Evolutionary conservation across 2,797 vertebrate genomes (phyloP), one percentile per base, ranked within the genome.

Genomic region (Ptychadena robeensis): DNA sequence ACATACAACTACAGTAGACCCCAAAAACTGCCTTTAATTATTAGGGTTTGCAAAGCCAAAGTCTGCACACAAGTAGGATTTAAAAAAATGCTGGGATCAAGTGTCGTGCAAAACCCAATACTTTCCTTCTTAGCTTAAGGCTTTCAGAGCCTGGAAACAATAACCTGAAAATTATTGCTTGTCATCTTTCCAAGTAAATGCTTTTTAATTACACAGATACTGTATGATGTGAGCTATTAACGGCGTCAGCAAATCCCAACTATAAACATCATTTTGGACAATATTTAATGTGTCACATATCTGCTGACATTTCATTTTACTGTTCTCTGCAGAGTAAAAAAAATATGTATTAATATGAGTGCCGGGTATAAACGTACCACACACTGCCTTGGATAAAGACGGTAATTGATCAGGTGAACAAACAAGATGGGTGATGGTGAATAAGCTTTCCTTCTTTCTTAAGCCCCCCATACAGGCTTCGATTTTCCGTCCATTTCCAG

Each of bases 191-290:
- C n/a, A 32, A 66, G 75, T 31, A 66, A 40, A 31, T n/a, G 27
- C 22, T 28, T 64, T 77, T 65, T 67, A 77, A 66, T 67, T 65
- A 64, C 38, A 66, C 27, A 67, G 35, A 66, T 48, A 71, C 66
- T 35, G 34, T 71, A 48, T 66, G 75, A 11, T 64, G 22, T 15
- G 30, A 30, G 18, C 63, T 37, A 77, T 66, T 48, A 66, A 38
- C 63, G 48, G 35, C 32, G 63, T 22, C 61, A 77, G 75, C 75
- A 77, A 77, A 66, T 30, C 38, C 63, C 27, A 7, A 4, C 22
- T 7, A 67, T 65, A 66, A 32, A 67, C 18, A 77, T 44, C 14
- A 77, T 77, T 77, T 31, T 64, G 34, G 75, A 67, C 75, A 77
- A 11, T 64, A 76, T 77, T 77, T 76, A 76, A 67, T 77, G 44